Evolutionary conservation across 2,113 vertebrate species (phyloP).

Genomic region (Dolichotis patagonum): DNA sequence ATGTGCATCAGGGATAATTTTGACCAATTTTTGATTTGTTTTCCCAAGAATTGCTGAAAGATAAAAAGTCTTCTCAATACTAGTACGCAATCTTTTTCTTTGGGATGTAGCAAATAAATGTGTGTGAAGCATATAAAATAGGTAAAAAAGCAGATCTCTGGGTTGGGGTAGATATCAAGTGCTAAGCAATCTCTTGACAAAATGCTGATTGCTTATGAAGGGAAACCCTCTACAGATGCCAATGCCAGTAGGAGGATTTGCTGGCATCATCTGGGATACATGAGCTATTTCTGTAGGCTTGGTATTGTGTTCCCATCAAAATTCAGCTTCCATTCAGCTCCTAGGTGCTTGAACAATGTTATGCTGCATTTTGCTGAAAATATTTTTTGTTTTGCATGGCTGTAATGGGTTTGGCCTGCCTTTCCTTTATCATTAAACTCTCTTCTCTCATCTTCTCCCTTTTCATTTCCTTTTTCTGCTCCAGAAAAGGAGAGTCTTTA

Average conservation of each 20-base stretch:
- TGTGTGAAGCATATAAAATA: not conserved
- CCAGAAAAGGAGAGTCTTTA: conserved; percentile 40
- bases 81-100: not conserved
- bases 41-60: not conserved
- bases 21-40: not conserved
- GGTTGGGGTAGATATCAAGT: not conserved
- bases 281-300: not conserved
- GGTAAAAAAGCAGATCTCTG: not conserved
- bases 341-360: not conserved
- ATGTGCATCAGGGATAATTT: not conserved
- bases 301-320: not conserved
- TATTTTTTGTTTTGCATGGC: conserved; percentile 1
- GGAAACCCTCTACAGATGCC: not conserved
- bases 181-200: not conserved
- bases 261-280: not conserved
- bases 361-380: not conserved
- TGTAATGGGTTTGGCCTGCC: not conserved
- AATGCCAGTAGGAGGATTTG: not conserved
- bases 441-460: not conserved
- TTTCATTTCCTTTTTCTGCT: conserved; percentile 50
- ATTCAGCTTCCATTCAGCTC: not conserved
- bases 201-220: not conserved
- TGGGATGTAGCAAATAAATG: not conserved
- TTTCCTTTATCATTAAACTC: conserved; percentile 35
- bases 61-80: not conserved